Evolutionary conservation across 2,888 invertebrate genomes (phyloP), one percentile per base, ranked within the genome.

Genomic region (Pseudanteris insignis): DNA sequence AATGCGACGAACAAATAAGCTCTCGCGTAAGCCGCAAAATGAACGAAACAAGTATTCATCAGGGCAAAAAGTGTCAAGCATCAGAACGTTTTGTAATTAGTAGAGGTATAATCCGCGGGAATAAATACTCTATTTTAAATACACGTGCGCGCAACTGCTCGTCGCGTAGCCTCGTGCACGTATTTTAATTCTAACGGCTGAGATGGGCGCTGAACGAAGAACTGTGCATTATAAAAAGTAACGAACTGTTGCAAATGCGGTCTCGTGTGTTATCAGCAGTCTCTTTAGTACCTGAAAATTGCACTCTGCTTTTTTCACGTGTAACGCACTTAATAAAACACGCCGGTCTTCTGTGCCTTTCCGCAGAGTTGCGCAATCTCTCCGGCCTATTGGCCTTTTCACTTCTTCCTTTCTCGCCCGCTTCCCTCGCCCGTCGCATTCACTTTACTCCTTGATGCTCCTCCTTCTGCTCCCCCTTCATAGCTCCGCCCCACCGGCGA

Each of bases 251-350:
- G 69, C 58, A 68, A 72, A 70, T 71, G 69, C 58, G 69, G 71
- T 64, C 57, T 64, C 67, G 67, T 55, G 60, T 68, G 69, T 75
- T 76, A 76, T 75, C 72, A 72, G 72, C 69, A 66, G 62, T 67
- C 72, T 70, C 70, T 76, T 74, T 71, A 74, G 70, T 75, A 74
- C 75, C 76, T 77, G 76, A 72, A 77, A 78, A 78, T 77, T 77
- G 74, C 73, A 71, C 70, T 66, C 67, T 67, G 70, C 72, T 77
- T 74, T 75, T 76, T 72, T 68, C 71, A 64, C 67, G 70, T 70
- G 69, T 73, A 75, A 75, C 73, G 71, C 75, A 77, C 76, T 78
- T 77, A 77, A 78, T 78, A 77, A 77, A 78, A 78, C 77, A 76
- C 69, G 68, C 73, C 71, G 68, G 68, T 60, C 65, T 62, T 68